These are phyloP conservation scores for Drosophila leonis DNA, from an alignment of 2,888 invertebrate species.

Conservation along the genomic window DNA sequence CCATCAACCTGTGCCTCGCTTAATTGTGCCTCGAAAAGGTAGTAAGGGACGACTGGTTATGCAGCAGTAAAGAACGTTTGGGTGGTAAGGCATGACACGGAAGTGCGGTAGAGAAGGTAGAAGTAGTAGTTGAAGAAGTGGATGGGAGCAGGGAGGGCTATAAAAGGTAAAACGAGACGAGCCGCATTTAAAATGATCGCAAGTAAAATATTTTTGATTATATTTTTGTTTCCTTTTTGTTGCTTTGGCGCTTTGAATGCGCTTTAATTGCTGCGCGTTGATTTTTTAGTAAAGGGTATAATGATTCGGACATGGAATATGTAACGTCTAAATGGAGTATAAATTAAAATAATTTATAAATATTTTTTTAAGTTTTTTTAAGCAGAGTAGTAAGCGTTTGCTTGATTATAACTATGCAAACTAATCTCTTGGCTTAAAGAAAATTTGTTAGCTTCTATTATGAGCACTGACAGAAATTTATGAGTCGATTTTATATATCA, in stretches of 20 bases:
- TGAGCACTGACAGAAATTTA: neutral
- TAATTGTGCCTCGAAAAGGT: neutral
- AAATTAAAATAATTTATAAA: neutral
- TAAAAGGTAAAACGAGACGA: constrained; percentile 1
- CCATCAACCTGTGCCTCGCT: neutral
- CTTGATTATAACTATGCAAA: neutral
- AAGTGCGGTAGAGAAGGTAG: neutral
- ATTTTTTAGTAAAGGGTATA: neutral
- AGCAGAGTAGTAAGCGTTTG: neutral
- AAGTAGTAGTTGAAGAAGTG: neutral
- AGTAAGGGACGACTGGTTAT: neutral
- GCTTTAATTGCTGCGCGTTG: constrained; percentile 3
- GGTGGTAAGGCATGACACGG: neutral
- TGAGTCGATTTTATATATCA: neutral
- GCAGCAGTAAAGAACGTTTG: neutral
- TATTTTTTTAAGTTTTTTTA: neutral
- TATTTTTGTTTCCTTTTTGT: neutral
- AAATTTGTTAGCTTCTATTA: no score
- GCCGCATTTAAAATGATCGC: constrained; percentile 7
- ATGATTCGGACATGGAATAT: neutral
- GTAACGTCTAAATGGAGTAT: neutral
- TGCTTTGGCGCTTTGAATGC: constrained; percentile 5
- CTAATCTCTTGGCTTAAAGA: neutral
- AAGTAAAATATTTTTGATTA: constrained; percentile 6
- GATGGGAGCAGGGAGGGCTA: neutral